A percentile compares a stretch with the other conserved stretches of the same genome.
phyloP scores from a whole-genome alignment of 2,888 invertebrate species.

The Eledona agricola region DNA sequence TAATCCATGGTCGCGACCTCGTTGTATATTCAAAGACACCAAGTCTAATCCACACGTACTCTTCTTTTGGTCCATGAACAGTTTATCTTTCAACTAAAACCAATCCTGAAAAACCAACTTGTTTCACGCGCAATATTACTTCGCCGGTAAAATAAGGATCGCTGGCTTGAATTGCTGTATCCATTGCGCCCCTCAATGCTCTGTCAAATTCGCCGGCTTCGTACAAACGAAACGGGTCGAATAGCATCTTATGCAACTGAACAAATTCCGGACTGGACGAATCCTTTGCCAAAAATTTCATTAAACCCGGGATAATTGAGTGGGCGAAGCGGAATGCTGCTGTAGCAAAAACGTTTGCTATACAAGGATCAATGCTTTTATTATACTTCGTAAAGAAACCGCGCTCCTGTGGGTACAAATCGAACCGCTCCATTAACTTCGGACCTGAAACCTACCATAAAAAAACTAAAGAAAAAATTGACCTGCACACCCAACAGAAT shows the following conservation, averaged over 20 bases:
- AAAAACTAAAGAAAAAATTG: background rate
- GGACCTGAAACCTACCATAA: constrained; percentile 59
- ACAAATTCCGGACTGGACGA: constrained; percentile 67
- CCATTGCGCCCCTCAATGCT: constrained; percentile 73
- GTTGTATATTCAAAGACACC: constrained; percentile 87
- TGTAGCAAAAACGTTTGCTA: constrained; percentile 86
- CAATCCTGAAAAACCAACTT: background rate
- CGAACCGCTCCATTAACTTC: constrained; percentile 66
- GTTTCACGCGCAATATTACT: too few relatives aligned
- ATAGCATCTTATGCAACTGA: constrained; percentile 80
- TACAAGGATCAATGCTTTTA: constrained; percentile 73
- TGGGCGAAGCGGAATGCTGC: constrained; percentile 92
- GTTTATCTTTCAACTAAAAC: constrained; percentile 71
- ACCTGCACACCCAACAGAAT: constrained; percentile 73
- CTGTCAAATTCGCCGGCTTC: constrained; percentile 68
- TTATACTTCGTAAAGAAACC: constrained; percentile 71
- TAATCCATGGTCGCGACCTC: constrained; percentile 88
- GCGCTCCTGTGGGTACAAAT: constrained; percentile 63
- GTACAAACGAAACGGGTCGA: constrained; percentile 81
- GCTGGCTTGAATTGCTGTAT: constrained; percentile 70
- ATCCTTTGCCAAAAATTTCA: constrained; percentile 70
- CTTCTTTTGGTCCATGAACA: constrained; percentile 68
- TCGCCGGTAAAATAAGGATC: constrained; percentile 72
- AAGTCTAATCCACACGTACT: constrained; percentile 79
- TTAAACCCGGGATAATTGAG: constrained; percentile 80